Evolutionary conservation across 2,888 invertebrate species (phyloP).

Genomic region (Eristalis intricaria): DNA sequence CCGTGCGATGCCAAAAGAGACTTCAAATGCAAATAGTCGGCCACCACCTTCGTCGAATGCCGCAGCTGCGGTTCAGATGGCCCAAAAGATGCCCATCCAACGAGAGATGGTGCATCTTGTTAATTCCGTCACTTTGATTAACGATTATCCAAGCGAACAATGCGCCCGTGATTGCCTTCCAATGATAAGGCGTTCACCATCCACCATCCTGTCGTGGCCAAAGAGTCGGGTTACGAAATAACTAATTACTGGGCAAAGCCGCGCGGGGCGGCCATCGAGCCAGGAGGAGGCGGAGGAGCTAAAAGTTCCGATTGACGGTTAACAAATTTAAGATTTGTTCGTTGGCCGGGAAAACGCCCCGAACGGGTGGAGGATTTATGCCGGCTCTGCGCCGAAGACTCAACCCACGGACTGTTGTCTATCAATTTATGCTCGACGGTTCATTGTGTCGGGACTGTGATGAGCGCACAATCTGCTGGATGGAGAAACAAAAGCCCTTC

Average conservation of each 20-base stretch:
- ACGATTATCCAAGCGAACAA: constrained; percentile 58
- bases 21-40: constrained; percentile 45
- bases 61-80: neutral
- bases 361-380: neutral
- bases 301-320: constrained; percentile 43
- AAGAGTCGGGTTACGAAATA: constrained; percentile 38
- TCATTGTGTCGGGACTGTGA: neutral
- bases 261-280: neutral
- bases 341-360: constrained; percentile 26
- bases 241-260: constrained; percentile 44
- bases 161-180: constrained; percentile 36
- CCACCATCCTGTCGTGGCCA: neutral
- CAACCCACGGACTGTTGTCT: neutral
- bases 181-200: constrained; percentile 13
- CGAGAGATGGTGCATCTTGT: constrained; percentile 55
- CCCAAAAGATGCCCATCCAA: constrained; percentile 16
- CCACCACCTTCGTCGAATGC: neutral
- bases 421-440: constrained; percentile 8
- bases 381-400: neutral
- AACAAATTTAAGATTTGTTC: constrained; percentile 53
- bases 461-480: neutral
- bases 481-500: neutral
- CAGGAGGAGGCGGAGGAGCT: constrained; percentile 23
- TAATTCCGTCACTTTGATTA: constrained; percentile 64
- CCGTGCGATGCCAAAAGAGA: neutral